Conservation (phyloP, 2,113 vertebrate species). For the Chloroceryle aenea region DNA sequence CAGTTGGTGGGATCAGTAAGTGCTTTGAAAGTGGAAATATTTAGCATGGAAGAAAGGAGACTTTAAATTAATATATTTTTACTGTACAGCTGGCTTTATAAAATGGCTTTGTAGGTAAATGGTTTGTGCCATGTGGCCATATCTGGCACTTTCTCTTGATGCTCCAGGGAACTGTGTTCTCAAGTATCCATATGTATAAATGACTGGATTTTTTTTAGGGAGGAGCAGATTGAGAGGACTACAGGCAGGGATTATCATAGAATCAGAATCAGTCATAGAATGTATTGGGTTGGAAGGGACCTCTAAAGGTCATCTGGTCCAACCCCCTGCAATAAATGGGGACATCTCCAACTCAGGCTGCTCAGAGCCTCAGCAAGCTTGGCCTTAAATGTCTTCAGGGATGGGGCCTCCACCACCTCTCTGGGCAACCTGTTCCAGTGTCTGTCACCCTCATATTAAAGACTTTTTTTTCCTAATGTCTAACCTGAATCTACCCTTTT, state of each 20-base stretch:
- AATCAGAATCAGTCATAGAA: too few species aligned
- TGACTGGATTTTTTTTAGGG: not conserved
- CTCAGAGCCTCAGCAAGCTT: too few species aligned
- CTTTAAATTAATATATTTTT: not conserved
- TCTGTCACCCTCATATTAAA: too few species aligned
- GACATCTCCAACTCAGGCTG: too few species aligned
- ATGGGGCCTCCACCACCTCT: too few species aligned
- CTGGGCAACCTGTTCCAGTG: too few species aligned
- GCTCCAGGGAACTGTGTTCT: not conserved
- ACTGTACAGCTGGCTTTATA: not conserved
- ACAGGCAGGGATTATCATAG: not conserved
- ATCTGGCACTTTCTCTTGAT: not conserved
- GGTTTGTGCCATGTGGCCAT: not conserved
- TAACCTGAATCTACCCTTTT: too few species aligned
- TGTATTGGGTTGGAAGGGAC: too few species aligned
- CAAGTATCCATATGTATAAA: not conserved
- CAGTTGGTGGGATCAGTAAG: not conserved
- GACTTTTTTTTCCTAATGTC: too few species aligned
- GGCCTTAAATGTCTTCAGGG: too few species aligned
- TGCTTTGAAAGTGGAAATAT: conserved; percentile 7
- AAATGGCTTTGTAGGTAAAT: conserved; percentile 24
- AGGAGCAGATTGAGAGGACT: not conserved
- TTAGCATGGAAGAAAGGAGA: not conserved
- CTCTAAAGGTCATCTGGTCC: too few species aligned
- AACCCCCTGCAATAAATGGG: too few species aligned